Conservation (phyloP, 2,797 vertebrate species). For the Squalus acanthias region DNA sequence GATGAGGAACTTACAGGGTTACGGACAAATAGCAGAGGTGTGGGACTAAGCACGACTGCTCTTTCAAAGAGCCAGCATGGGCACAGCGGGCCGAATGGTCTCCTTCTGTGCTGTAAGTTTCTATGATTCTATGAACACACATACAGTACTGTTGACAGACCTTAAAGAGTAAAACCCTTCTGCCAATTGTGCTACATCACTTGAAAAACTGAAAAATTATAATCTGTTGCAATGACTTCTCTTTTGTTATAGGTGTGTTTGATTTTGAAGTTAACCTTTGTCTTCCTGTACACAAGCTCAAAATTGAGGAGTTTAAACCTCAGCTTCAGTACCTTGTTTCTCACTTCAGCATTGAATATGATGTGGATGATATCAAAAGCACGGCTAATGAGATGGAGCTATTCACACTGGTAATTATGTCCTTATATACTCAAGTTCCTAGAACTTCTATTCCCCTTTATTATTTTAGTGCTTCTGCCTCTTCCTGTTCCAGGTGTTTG, state of each 20-base stretch:
- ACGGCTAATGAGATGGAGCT: slow-evolving; percentile 61
- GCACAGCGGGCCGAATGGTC: too few relatives aligned
- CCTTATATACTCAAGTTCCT: not conserved
- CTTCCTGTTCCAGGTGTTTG: not conserved
- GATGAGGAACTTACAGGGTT: not conserved
- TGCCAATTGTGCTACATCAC: not conserved
- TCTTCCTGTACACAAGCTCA: slow-evolving; percentile 46
- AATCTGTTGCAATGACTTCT: not conserved
- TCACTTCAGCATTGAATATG: slow-evolving; percentile 53
- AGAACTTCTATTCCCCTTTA: not conserved
- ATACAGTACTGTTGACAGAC: not conserved
- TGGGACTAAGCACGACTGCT: not conserved
- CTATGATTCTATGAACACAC: not conserved
- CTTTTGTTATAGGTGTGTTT: not conserved
- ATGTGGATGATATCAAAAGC: slow-evolving; percentile 51
- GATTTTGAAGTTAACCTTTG: slow-evolving; percentile 32
- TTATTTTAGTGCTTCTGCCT: not conserved
- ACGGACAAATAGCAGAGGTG: not conserved
- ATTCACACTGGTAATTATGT: slow-evolving; percentile 54
- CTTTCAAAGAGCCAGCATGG: not conserved
- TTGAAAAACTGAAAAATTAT: not conserved
- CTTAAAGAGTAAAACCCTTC: not conserved
- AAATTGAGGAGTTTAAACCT: slow-evolving; percentile 53
- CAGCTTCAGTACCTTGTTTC: slow-evolving; percentile 58
- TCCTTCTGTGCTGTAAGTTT: not conserved